phyloP scores from a whole-genome alignment of 2,888 invertebrate genomes.

The Rambutsinella grinnellia region DNA sequence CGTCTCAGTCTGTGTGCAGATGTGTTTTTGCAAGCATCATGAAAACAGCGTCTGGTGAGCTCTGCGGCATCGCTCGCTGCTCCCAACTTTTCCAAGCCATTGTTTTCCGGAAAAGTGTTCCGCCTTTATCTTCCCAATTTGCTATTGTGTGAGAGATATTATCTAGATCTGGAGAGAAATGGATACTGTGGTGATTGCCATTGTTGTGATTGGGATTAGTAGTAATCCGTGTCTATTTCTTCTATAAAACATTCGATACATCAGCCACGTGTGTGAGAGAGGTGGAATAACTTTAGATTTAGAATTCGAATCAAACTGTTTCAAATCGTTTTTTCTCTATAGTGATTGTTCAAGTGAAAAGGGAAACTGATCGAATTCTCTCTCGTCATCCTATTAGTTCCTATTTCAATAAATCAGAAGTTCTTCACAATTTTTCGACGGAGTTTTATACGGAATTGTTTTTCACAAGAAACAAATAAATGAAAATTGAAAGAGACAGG shows the following conservation, averaged over 20 bases:
- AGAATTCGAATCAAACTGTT: not conserved
- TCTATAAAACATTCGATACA: no score
- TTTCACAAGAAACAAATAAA: not conserved
- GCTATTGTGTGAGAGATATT: no score
- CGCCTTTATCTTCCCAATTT: not conserved
- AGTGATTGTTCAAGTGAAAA: not conserved
- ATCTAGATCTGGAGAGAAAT: no score
- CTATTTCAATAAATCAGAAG: not conserved
- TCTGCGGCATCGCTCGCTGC: not conserved
- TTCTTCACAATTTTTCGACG: not conserved
- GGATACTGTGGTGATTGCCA: no score
- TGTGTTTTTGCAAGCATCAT: conserved; percentile 36
- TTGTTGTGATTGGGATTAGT: no score
- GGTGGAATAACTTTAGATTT: not conserved
- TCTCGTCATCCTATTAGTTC: not conserved
- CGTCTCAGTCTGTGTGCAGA: conserved; percentile 22
- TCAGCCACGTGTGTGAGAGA: not conserved
- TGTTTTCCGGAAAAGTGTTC: not conserved
- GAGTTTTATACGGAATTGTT: not conserved
- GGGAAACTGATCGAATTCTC: not conserved
- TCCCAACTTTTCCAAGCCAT: not conserved
- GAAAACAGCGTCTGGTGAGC: not conserved
- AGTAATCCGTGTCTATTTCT: no score
- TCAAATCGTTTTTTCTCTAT: not conserved
- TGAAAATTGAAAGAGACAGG: not conserved